Base-by-base conservation (phyloP, 2,797 vertebrate species). In the Acipenser ruthenus region DNA sequence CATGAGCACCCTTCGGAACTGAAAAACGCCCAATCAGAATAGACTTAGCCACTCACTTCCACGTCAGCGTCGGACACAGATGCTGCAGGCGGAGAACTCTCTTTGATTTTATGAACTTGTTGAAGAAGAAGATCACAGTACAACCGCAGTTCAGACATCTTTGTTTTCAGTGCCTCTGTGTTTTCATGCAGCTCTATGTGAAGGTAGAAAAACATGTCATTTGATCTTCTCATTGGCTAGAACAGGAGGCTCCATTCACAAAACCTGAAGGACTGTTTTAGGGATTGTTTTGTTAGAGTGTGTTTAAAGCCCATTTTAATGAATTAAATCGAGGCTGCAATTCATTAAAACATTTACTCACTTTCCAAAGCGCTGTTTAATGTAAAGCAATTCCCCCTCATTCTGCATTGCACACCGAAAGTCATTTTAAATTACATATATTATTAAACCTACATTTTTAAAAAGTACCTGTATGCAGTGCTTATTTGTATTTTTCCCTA, bases 91-190 rank as follows among this genome's bases (percentile, higher is more conserved):
- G 82, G 68, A 59, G 87, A 80, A 61, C 77, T 83, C 74, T 95
- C 93, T 80, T 95, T 94, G 13, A 97, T 93, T 86, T 91, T 97
- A 86, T 92, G 93, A 71, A 98, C 95, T 93, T 99, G 97, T 78
- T 97, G 94, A 69, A 97, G 92, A 67, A 99, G 93, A 72, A 99
- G 94, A 86, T 99, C 95, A 86, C 96, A 98, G 88, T 98, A 99
- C 66, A 99, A 84, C 79, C 96, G 85, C 72, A 99, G 89, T 82
- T 99, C 97, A 49, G 93, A 98, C 94, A 99, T 97, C 87, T 98
- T 99, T 7, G 90, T 97, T 88, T 94, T 99, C 82, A 99, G 84
- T 15, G 90, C 89, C 80, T 96, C 95, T 13, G 95, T 94, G 80
- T 91, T 96, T 85, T 99, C 97, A 77, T 95, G 95, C 75, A 97